Evolutionary conservation across 2,113 vertebrate species (phyloP).

Genomic region (Dryoscopus gambensis): DNA sequence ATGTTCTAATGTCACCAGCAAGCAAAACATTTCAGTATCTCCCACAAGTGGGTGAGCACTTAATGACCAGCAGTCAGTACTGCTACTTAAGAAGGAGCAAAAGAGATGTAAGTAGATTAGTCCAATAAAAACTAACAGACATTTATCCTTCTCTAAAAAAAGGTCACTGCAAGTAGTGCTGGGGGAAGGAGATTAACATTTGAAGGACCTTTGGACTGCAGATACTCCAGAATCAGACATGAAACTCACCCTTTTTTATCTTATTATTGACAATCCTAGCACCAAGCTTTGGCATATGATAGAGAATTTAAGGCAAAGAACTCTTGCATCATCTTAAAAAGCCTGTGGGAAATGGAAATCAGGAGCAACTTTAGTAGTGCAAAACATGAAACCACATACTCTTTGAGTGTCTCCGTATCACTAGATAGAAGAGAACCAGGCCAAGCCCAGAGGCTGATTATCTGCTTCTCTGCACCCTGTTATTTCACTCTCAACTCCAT

Average conservation of each 20-base stretch:
- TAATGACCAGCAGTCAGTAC: neutral
- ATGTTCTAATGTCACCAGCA: neutral
- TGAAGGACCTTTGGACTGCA: neutral
- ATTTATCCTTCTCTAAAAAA: neutral
- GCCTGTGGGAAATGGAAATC: neutral
- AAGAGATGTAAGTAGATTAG: neutral
- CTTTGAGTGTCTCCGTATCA: neutral
- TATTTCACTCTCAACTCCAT: neutral
- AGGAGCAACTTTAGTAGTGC: neutral
- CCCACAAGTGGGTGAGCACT: neutral
- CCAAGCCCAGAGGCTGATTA: neutral
- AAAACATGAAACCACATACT: neutral
- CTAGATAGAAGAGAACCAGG: neutral
- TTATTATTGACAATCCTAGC: neutral
- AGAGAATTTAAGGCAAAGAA: neutral
- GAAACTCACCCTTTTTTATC: neutral
- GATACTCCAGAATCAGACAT: neutral
- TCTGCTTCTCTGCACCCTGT: neutral
- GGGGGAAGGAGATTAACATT: neutral
- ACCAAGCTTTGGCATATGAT: fast-evolving
- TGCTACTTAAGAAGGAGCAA: neutral
- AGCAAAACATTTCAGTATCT: neutral
- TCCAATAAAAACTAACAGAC: neutral
- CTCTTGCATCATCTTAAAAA: neutral
- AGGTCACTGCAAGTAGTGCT: neutral